Conservation (phyloP, 1,140 invertebrate genomes). For the Rhizoglyphus robini region DNA sequence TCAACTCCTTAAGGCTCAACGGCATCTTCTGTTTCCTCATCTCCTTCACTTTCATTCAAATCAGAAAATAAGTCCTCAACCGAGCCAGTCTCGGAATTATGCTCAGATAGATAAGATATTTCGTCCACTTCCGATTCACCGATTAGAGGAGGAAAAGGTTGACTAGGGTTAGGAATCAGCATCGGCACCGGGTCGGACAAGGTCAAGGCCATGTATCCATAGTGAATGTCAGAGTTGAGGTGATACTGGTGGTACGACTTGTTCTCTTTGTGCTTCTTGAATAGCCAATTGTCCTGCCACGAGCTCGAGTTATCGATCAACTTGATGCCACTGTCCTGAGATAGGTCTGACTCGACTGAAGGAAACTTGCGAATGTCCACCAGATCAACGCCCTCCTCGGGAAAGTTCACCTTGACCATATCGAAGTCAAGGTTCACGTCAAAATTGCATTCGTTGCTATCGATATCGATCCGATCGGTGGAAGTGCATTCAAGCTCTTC, state of each 20-base stretch:
- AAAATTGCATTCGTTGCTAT: no score
- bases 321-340: constrained; percentile 16
- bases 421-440: background rate
- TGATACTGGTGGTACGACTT: constrained; percentile 33
- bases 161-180: constrained; percentile 43
- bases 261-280: constrained; percentile 39
- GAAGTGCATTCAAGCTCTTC: no score
- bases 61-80: constrained; percentile 27
- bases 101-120: constrained; percentile 59
- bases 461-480: background rate
- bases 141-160: constrained; percentile 3
- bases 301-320: constrained; percentile 25
- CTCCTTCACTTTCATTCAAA: background rate
- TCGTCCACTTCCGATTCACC: constrained; percentile 51
- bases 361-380: background rate
- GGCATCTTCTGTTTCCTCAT: background rate
- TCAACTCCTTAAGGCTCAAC: no score
- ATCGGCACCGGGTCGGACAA: constrained; percentile 29
- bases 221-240: constrained; percentile 53
- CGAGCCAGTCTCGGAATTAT: constrained; percentile 28
- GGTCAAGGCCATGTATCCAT: constrained; percentile 33
- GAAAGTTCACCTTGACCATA: constrained; percentile 44
- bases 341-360: constrained; percentile 4
- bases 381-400: constrained; percentile 49
- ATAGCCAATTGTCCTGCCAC: constrained; percentile 79